phyloP scores from a whole-genome alignment of 2,113 vertebrate genomes.

The Ardeotis arabs region DNA sequence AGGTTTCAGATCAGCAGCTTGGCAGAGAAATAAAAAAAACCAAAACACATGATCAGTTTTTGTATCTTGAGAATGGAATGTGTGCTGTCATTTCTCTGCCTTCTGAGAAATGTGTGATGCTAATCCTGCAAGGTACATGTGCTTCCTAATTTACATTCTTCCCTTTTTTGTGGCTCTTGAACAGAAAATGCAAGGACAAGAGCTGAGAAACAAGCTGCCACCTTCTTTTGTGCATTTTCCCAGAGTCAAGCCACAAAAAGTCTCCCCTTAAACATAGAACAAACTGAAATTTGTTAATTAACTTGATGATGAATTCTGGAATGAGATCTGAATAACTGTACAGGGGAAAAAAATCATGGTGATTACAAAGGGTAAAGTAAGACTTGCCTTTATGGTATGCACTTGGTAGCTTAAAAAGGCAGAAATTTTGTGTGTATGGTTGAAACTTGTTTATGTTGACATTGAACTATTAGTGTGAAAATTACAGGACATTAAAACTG shows the following conservation, averaged over 20 bases:
- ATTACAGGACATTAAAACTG: neutral
- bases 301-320: slow-evolving; percentile 21
- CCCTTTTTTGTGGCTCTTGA: neutral
- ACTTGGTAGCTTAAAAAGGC: neutral
- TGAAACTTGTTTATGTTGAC: slow-evolving; percentile 32
- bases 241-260: slow-evolving; percentile 26
- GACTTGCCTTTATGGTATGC: neutral
- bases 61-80: neutral
- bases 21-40: neutral
- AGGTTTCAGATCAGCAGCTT: neutral
- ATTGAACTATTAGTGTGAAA: neutral
- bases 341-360: neutral
- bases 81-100: slow-evolving; percentile 33
- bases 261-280: slow-evolving; percentile 11
- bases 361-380: neutral
- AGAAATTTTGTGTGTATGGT: neutral
- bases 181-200: slow-evolving; percentile 44
- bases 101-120: neutral
- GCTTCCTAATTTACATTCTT: slow-evolving; percentile 40
- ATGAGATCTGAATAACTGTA: slow-evolving; percentile 46
- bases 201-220: slow-evolving; percentile 29
- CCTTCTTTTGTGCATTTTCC: slow-evolving; percentile 40
- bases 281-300: slow-evolving; percentile 47
- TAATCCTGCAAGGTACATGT: slow-evolving; percentile 12
- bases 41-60: neutral